These are phyloP conservation scores for Fopius arisanus DNA, from an alignment of 1,140 invertebrate species.

Conservation along the genomic window DNA sequence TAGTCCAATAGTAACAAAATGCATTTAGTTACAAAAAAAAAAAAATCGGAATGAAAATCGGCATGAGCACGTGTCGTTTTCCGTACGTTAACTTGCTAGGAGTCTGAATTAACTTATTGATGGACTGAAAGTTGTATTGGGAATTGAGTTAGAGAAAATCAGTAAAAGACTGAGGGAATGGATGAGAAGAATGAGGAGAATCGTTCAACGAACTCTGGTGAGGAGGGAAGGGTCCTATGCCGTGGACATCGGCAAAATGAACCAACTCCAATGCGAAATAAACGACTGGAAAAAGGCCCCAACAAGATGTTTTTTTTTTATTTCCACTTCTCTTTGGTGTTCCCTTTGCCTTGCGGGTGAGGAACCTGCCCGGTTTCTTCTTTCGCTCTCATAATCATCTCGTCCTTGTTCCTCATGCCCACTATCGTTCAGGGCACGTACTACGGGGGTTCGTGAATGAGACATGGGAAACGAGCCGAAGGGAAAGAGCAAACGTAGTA, in stretches of 20 bases:
- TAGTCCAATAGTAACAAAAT: no score
- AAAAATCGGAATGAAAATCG: not conserved
- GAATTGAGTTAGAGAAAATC: conserved; percentile 35
- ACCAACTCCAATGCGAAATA: conserved; percentile 52
- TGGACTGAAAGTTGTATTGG: not conserved
- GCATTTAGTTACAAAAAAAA: not conserved
- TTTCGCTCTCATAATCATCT: conserved; percentile 25
- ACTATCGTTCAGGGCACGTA: conserved; percentile 25
- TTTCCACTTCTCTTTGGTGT: conserved; percentile 4
- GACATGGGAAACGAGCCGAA: conserved; percentile 17
- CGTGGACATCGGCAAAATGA: conserved; percentile 53
- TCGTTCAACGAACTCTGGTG: conserved; percentile 52
- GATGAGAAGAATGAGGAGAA: conserved; percentile 42
- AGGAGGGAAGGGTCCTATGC: conserved; percentile 32
- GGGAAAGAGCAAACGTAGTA: not conserved
- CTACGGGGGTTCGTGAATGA: conserved; percentile 15
- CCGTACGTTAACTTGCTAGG: no score
- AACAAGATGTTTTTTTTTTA: not conserved
- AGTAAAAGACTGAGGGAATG: conserved; percentile 39
- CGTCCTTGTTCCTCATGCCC: conserved; percentile 24
- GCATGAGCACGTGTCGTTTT: not conserved
- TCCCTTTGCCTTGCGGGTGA: conserved; percentile 35
- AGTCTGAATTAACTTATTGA: not conserved
- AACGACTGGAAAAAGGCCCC: conserved; percentile 44
- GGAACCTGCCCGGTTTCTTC: conserved; percentile 48